phyloP scores from a whole-genome alignment of 2,888 invertebrate species.

The Furcula furcula region DNA sequence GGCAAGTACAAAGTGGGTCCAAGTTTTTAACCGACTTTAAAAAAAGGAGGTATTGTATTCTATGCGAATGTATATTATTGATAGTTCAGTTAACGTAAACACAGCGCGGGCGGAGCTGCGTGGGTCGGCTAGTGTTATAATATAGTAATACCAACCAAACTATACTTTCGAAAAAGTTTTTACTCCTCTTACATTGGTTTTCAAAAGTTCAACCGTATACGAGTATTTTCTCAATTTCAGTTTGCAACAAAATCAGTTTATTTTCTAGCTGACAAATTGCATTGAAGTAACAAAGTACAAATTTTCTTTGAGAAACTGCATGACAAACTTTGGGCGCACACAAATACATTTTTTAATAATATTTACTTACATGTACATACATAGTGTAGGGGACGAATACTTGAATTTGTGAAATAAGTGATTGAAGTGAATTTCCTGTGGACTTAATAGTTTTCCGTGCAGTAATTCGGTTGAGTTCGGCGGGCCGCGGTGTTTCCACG shows the following conservation, averaged over 20 bases:
- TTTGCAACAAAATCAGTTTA: conserved; percentile 77
- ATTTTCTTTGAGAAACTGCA: conserved; percentile 63
- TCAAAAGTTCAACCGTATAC: conserved; percentile 54
- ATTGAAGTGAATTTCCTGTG: conserved; percentile 54
- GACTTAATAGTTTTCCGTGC: conserved; percentile 54
- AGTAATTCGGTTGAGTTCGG: conserved; percentile 51
- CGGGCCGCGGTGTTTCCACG: conserved; percentile 57
- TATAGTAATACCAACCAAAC: neutral
- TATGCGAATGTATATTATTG: too few species aligned
- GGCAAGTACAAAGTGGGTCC: too few species aligned
- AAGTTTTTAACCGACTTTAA: too few species aligned
- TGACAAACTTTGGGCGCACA: conserved; percentile 50
- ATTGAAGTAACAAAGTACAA: conserved; percentile 67
- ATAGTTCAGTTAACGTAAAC: too few species aligned
- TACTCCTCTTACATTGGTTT: conserved; percentile 43
- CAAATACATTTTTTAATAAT: conserved; percentile 31
- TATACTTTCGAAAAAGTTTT: conserved; percentile 49
- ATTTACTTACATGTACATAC: conserved; percentile 8
- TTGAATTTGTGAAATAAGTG: conserved; percentile 36
- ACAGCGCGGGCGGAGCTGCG: too few species aligned
- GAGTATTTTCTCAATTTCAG: conserved; percentile 74
- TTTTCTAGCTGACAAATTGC: conserved; percentile 73
- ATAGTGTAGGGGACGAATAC: conserved; percentile 3
- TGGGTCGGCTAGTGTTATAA: too few species aligned
- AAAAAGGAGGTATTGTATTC: too few species aligned